phyloP scores from a whole-genome alignment of 2,113 vertebrate genomes.

The Corythaeola cristata region DNA sequence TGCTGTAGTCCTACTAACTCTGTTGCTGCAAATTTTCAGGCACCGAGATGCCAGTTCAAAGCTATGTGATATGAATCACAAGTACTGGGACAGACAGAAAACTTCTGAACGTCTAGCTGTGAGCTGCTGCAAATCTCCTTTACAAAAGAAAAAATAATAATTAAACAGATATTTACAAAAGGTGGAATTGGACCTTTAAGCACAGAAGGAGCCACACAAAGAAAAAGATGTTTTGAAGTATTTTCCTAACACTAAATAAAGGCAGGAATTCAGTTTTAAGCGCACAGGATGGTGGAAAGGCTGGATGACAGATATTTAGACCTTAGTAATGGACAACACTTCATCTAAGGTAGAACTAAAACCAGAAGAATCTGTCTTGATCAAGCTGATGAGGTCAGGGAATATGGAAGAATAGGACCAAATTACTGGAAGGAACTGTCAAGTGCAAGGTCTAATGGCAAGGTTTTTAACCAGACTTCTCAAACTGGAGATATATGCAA shows the following conservation, averaged over 20 bases:
- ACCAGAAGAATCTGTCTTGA: background rate
- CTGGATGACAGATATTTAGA: background rate
- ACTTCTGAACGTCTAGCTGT: background rate
- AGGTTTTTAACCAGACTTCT: background rate
- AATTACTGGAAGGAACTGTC: background rate
- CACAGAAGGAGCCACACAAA: background rate
- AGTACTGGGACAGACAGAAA: background rate
- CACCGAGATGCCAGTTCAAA: background rate
- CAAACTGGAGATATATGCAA: background rate
- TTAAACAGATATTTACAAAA: background rate
- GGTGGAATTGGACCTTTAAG: background rate
- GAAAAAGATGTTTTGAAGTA: too few species aligned
- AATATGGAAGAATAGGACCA: background rate
- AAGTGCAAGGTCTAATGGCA: background rate
- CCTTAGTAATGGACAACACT: background rate
- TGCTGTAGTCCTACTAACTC: background rate
- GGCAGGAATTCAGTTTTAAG: background rate
- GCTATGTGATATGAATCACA: background rate
- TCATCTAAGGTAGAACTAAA: background rate
- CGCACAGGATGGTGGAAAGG: background rate
- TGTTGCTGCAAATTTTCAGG: background rate
- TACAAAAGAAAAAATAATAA: background rate
- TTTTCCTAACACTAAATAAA: background rate
- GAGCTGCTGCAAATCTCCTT: background rate
- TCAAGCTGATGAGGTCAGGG: background rate